phyloP scores from a whole-genome alignment of 2,888 invertebrate genomes.

The Acrobasis repandana region DNA sequence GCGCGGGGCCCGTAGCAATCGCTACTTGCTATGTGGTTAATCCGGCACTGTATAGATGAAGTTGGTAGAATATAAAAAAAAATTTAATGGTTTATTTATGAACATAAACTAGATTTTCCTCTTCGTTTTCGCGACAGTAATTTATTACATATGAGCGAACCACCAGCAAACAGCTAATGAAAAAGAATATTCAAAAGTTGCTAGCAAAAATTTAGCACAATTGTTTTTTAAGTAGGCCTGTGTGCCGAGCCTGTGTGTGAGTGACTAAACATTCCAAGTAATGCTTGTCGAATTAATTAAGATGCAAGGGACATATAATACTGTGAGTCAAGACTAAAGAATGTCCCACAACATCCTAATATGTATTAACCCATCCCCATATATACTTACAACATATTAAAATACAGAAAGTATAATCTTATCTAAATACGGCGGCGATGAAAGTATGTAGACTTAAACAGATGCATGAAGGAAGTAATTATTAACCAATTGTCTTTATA shows the following conservation, averaged over 20 bases:
- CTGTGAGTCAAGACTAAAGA: constrained; percentile 56
- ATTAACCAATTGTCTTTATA: constrained; percentile 27
- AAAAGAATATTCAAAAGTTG: background rate
- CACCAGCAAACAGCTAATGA: too few relatives aligned
- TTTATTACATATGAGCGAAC: too few relatives aligned
- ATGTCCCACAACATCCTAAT: constrained; percentile 44
- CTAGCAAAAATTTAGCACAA: background rate
- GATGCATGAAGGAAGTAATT: constrained; percentile 25
- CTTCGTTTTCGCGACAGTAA: too few relatives aligned
- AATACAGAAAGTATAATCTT: background rate
- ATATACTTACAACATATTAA: too few relatives aligned
- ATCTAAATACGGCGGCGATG: background rate
- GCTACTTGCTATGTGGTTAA: too few relatives aligned
- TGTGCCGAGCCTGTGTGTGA: too few relatives aligned
- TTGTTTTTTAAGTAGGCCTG: background rate
- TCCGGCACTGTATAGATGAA: too few relatives aligned
- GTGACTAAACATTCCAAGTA: constrained; percentile 21
- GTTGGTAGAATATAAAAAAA: too few relatives aligned
- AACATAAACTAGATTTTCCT: too few relatives aligned
- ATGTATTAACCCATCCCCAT: background rate
- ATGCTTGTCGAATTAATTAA: constrained; percentile 40
- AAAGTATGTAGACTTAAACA: constrained; percentile 14
- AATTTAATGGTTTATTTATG: too few relatives aligned
- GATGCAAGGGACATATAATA: constrained; percentile 44
- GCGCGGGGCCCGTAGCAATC: too few relatives aligned